Percentiles rank a stretch among this genome's conserved stretches.
Evolutionary conservation across 2,113 vertebrate genomes (phyloP).

Genomic region (Aplodontia rufa): DNA sequence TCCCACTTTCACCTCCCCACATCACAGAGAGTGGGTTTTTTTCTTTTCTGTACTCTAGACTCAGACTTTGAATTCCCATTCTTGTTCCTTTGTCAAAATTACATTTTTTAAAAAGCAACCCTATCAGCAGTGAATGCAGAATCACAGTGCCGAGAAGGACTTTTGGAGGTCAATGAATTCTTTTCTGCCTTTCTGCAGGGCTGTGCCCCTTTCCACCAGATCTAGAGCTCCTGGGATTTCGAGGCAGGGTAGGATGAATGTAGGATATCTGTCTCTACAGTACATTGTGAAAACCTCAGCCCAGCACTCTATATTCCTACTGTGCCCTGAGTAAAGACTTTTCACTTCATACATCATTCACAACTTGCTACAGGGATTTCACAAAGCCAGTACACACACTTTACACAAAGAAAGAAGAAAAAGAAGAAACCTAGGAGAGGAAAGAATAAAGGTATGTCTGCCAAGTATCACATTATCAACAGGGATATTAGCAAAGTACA

Average conservation of each 20-base stretch:
- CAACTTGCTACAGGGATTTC: constrained; percentile 85
- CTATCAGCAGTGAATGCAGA: constrained; percentile 8
- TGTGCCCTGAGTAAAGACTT: constrained; percentile 84
- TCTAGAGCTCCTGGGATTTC: constrained; percentile 78
- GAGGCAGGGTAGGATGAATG: constrained; percentile 77
- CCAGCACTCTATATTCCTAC: constrained; percentile 84
- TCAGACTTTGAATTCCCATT: constrained; percentile 19
- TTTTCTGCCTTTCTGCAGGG: constrained; percentile 46
- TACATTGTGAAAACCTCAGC: constrained; percentile 65
- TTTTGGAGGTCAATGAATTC: constrained; percentile 59
- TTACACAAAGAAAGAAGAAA: constrained; percentile 77
- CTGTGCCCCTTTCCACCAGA: constrained; percentile 45
- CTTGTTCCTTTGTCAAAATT: constrained; percentile 57
- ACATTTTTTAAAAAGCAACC: not conserved
- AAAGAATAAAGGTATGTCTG: constrained; percentile 54
- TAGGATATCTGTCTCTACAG: constrained; percentile 70
- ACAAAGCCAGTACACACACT: constrained; percentile 82
- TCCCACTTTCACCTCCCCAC: not conserved
- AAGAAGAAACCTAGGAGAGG: constrained; percentile 71
- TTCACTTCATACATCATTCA: constrained; percentile 89
- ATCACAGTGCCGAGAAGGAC: not conserved
- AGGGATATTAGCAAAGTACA: constrained; percentile 69
- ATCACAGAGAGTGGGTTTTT: not conserved
- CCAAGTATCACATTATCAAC: constrained; percentile 63
- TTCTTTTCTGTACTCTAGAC: constrained; percentile 25